Conservation (phyloP, 2,888 invertebrate species). For the Polymixis lichenea region DNA sequence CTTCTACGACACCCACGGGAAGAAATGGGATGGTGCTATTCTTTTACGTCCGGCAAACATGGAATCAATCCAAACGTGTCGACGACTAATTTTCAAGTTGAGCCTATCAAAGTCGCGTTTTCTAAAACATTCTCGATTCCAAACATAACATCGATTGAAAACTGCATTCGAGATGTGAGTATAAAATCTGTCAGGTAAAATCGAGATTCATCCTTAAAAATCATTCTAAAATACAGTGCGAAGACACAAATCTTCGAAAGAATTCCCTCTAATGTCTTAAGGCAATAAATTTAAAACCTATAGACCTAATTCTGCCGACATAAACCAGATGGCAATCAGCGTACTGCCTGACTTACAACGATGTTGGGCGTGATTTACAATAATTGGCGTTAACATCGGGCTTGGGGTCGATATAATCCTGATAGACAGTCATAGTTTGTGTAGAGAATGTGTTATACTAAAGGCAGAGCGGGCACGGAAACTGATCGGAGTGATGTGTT, state of each 20-base stretch:
- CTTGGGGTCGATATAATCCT: conserved; percentile 68
- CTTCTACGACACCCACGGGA: too few species aligned
- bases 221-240: neutral
- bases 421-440: conserved; percentile 61
- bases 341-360: conserved; percentile 57
- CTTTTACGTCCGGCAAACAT: too few species aligned
- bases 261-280: conserved; percentile 20
- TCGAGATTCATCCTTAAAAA: neutral
- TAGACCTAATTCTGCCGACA: conserved; percentile 56
- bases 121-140: neutral
- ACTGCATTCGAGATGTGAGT: neutral
- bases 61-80: too few species aligned
- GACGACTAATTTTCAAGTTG: too few species aligned
- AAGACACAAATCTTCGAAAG: conserved; percentile 25
- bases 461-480: conserved; percentile 3
- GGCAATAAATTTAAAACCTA: conserved; percentile 57
- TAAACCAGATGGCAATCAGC: conserved; percentile 68
- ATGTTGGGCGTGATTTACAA: conserved; percentile 75
- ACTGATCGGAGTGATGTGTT: neutral
- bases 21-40: too few species aligned
- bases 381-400: conserved; percentile 70
- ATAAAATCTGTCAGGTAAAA: neutral
- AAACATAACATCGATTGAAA: neutral
- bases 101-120: neutral
- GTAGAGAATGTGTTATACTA: neutral